Conservation (phyloP, 2,113 vertebrate genomes). For the Thalassoma bifasciatum region DNA sequence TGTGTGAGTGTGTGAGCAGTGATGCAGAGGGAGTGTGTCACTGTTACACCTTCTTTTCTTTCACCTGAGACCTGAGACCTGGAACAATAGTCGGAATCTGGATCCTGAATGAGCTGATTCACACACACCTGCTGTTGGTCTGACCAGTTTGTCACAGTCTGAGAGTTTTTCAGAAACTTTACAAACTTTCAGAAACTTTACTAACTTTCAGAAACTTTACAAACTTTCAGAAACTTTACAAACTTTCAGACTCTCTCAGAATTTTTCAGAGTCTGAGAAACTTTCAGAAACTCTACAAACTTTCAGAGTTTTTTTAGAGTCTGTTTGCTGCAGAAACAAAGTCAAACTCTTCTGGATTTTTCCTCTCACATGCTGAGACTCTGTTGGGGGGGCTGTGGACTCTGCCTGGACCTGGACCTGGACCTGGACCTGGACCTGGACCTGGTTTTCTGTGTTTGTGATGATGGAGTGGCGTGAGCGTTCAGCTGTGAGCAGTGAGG, state of each 20-base stretch:
- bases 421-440: neutral
- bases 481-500: slow-evolving; percentile 77
- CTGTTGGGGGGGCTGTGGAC: slow-evolving; percentile 9
- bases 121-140: too few relatives aligned
- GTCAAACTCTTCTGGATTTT: slow-evolving; percentile 4
- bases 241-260: too few relatives aligned
- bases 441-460: neutral
- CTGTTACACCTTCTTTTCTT: slow-evolving; percentile 42
- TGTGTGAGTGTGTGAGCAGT: slow-evolving; percentile 63
- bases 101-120: slow-evolving; percentile 2
- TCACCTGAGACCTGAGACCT: neutral
- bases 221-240: too few relatives aligned
- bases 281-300: too few relatives aligned
- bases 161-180: slow-evolving; percentile 8
- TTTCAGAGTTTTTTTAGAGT: too few relatives aligned
- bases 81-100: slow-evolving; percentile 56
- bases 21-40: slow-evolving; percentile 24
- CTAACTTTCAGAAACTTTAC: too few relatives aligned
- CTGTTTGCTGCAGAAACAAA: too few relatives aligned
- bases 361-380: neutral
- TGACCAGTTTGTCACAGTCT: slow-evolving; percentile 8
- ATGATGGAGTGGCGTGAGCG: slow-evolving; percentile 87
- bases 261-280: too few relatives aligned
- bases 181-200: slow-evolving; percentile 2
- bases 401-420: slow-evolving; percentile 1